phyloP scores from a whole-genome alignment of 1,140 invertebrate genomes.

The Caenorhabditis elegans region DNA sequence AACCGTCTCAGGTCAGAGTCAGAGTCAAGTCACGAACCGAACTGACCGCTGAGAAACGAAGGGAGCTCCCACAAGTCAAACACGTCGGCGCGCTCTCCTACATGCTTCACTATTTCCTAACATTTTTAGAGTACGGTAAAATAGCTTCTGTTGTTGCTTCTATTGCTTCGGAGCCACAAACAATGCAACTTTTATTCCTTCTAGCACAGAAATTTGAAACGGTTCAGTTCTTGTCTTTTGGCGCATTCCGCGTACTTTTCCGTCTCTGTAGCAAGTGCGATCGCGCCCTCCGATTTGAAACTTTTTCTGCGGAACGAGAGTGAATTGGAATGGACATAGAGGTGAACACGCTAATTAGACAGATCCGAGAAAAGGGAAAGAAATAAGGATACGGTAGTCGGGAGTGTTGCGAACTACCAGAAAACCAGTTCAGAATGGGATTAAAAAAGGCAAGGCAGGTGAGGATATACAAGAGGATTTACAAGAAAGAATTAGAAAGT shows the following conservation, averaged over 20 bases:
- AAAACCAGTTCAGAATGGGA: constrained; percentile 23
- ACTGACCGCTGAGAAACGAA: background rate
- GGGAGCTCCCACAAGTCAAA: constrained; percentile 21
- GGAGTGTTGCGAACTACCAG: constrained; percentile 24
- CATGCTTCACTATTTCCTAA: constrained; percentile 1
- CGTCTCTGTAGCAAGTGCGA: background rate
- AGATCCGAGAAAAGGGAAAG: background rate
- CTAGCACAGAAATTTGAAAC: background rate
- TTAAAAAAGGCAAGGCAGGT: background rate
- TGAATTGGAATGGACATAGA: constrained; percentile 22
- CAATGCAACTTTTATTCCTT: constrained; percentile 15
- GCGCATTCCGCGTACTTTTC: background rate
- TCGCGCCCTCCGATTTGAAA: constrained; percentile 13
- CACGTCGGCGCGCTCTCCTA: background rate
- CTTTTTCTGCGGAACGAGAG: constrained; percentile 14
- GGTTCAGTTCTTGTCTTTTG: background rate
- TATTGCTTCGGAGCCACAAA: background rate
- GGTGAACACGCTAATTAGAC: constrained; percentile 27
- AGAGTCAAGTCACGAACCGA: constrained; percentile 30
- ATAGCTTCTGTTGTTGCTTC: background rate
- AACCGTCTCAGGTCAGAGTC: constrained; percentile 32
- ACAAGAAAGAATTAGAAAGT: constrained; percentile 22
- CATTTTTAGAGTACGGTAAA: constrained; percentile 28
- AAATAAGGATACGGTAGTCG: constrained; percentile 15
- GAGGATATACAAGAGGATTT: constrained; percentile 11